Base-by-base conservation (phyloP, 2,888 invertebrate genomes). In the Acanthosepion pharaonis region DNA sequence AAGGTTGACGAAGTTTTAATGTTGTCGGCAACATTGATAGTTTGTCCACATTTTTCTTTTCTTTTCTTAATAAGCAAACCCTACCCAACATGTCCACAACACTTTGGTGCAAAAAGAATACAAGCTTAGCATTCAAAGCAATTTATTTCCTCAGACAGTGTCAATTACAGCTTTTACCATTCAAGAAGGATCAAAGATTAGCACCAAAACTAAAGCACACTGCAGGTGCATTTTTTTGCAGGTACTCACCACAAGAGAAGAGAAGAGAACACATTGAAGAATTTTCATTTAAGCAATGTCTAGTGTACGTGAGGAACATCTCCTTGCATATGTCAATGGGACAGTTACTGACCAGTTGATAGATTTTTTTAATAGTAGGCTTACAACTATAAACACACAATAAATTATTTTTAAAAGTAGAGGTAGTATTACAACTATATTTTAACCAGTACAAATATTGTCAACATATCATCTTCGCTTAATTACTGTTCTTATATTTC, bases 111-210 rank as follows among this genome's bases (percentile, higher is more conserved):
- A 92, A 92, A 92, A 51, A 51, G 48, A 51, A 51, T 49, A 48
- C 25, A 92, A 33, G 28, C 28, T 92, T 92, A 51, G 11, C 92
- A 92, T 49, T 92, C 51, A 51, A 92, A 51, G 42, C 92, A 51
- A 51, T 92, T 92, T 92, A 92, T 48, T 92, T 92, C 51, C 49
- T 28, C 51, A 51, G 92, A 92, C 92, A 92, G 92, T 92, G 92
- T 51, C 51, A 92, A 92, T 92, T 92, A 49, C 48, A 51, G 48
- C 92, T 92, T 51, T 92, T 92, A 92, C 49, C 51, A 51, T 51
- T 49, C 28, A 51, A 51, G 49, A 92, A n/a, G 48, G 92, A 92
- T 92, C 48, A 92, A 92, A 92, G 92, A 92, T 78, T 78, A 78
- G n/a, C n/a, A 78, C n/a, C 78, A 59, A 59, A 23, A 59, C 59